Percentiles rank a stretch among this genome's conserved stretches.
These are phyloP conservation scores for Megastigmus dorsalis DNA, from an alignment of 2,888 invertebrate genomes.

Conservation along the genomic window DNA sequence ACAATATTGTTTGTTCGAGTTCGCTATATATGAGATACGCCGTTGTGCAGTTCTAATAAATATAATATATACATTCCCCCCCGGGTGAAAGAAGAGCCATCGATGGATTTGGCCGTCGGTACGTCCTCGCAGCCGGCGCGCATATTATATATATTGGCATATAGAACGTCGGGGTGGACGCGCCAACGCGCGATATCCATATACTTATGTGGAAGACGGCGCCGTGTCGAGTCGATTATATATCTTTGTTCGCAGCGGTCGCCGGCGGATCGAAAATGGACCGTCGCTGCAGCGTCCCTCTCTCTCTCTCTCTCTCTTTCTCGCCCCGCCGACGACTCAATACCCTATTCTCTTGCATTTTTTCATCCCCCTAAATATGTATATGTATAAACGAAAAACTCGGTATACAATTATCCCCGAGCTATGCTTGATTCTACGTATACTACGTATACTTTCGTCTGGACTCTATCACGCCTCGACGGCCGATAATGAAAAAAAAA, in stretches of 20 bases:
- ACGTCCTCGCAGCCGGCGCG: not conserved
- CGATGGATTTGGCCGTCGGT: not conserved
- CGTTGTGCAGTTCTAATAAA: slow-evolving; percentile 39
- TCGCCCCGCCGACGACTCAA: slow-evolving; percentile 13
- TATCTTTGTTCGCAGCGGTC: not conserved
- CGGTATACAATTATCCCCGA: slow-evolving; percentile 34
- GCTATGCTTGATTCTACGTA: slow-evolving; percentile 18
- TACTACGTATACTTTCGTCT: not conserved
- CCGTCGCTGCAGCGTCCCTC: too few species aligned
- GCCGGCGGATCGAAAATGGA: slow-evolving; percentile 14
- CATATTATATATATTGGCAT: not conserved
- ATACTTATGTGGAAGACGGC: too few species aligned
- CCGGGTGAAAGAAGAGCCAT: slow-evolving; percentile 8
- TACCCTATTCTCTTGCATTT: not conserved
- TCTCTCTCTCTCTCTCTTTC: too few species aligned
- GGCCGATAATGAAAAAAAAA: slow-evolving; percentile 5
- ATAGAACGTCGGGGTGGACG: too few species aligned
- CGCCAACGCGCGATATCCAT: not conserved
- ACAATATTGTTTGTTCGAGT: too few species aligned
- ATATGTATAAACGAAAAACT: slow-evolving; percentile 5
- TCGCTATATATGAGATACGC: slow-evolving; percentile 11
- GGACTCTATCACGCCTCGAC: not conserved
- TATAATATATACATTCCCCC: slow-evolving; percentile 46
- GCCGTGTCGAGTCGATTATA: too few species aligned
- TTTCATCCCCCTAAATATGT: too few species aligned